Evolutionary conservation across 2,797 vertebrate genomes (phyloP).

Genomic region (Alauda arvensis): DNA sequence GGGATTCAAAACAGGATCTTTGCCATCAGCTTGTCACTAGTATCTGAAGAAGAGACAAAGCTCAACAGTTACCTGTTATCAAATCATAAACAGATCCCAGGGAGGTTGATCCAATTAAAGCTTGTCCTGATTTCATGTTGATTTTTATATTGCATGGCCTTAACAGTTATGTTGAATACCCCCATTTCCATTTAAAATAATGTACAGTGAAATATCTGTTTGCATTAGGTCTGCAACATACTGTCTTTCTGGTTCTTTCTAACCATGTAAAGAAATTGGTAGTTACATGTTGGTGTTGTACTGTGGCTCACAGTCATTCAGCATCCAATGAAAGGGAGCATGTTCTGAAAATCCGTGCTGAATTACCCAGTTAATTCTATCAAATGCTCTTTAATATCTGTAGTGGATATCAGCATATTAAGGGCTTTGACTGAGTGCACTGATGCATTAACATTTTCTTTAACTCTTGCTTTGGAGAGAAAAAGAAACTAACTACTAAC

Average conservation of each 20-base stretch:
- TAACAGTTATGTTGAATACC: neutral
- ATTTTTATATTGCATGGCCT: neutral
- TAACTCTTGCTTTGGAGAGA: slow-evolving; percentile 38
- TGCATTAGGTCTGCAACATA: neutral
- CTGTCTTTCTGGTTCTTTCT: neutral
- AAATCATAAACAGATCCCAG: neutral
- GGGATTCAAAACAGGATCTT: neutral
- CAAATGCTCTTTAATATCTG: slow-evolving; percentile 4
- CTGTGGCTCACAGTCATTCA: neutral
- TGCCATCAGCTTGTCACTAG: neutral
- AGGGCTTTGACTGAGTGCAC: slow-evolving; percentile 67
- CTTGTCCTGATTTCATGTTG: neutral
- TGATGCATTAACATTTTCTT: slow-evolving; percentile 49
- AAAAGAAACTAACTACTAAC: slow-evolving; percentile 27
- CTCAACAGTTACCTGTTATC: neutral
- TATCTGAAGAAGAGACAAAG: neutral
- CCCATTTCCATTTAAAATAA: neutral
- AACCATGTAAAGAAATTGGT: neutral
- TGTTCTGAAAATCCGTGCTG: neutral
- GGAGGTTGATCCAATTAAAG: neutral
- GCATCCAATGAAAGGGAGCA: neutral
- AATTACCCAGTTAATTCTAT: slow-evolving; percentile 1
- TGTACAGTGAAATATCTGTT: neutral
- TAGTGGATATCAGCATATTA: slow-evolving; percentile 75
- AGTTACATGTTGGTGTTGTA: neutral